Evolutionary conservation across 2,888 invertebrate species (phyloP).

Genomic region (Drosophila lutescens): DNA sequence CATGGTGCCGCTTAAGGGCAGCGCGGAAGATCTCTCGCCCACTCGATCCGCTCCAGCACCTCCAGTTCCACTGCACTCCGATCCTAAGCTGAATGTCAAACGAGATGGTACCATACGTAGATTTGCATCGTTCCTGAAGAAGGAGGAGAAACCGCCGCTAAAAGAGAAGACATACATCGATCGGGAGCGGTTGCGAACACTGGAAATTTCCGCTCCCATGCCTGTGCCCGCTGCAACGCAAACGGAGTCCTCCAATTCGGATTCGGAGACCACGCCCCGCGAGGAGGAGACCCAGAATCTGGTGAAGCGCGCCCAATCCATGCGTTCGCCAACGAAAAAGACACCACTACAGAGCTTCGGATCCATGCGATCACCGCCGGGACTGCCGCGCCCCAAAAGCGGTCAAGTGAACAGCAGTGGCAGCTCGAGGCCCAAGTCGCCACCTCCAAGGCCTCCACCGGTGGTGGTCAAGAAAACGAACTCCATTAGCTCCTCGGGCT

Average conservation of each 20-base stretch:
- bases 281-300: slow-evolving; percentile 84
- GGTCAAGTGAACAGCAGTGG: slow-evolving; percentile 85
- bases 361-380: slow-evolving; percentile 90
- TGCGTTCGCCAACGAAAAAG: slow-evolving; percentile 87
- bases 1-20: slow-evolving; percentile 66
- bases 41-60: slow-evolving; percentile 87
- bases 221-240: slow-evolving; percentile 86
- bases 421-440: slow-evolving; percentile 88
- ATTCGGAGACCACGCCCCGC: slow-evolving; percentile 82
- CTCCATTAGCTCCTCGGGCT: slow-evolving; percentile 86
- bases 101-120: slow-evolving; percentile 89
- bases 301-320: slow-evolving; percentile 92
- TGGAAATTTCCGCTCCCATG: slow-evolving; percentile 94
- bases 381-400: slow-evolving; percentile 88
- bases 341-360: slow-evolving; percentile 91
- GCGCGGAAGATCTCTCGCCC: slow-evolving; percentile 82
- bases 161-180: slow-evolving; percentile 89
- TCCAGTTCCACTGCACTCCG: slow-evolving; percentile 83
- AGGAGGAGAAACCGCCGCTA: slow-evolving; percentile 86
- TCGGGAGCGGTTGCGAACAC: slow-evolving; percentile 89
- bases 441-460: slow-evolving; percentile 88
- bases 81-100: slow-evolving; percentile 85
- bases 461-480: slow-evolving; percentile 83
- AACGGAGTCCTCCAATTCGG: slow-evolving; percentile 86
- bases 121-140: slow-evolving; percentile 90